phyloP scores from a whole-genome alignment of 2,797 vertebrate genomes.

The Lacerta bilineata region DNA sequence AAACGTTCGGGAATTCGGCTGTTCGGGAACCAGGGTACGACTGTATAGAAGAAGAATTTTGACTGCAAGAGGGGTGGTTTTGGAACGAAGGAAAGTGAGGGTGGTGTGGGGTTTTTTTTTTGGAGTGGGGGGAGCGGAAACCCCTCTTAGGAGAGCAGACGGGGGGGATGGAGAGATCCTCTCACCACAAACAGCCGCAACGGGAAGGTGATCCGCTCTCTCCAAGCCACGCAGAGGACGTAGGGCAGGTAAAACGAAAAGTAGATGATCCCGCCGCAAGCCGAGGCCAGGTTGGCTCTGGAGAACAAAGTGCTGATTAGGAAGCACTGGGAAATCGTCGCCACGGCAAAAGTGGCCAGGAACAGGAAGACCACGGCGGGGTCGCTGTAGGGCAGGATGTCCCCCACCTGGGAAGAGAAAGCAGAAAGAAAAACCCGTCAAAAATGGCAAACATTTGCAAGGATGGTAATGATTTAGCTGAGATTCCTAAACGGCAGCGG shows the following conservation, averaged over 20 bases:
- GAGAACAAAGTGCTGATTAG: conserved; percentile 92
- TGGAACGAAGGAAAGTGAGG: accelerated
- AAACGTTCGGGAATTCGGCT: no score
- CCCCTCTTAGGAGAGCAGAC: neutral
- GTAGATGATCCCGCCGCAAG: conserved; percentile 90
- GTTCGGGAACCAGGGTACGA: no score
- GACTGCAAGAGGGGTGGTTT: no score
- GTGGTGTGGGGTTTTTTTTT: no score
- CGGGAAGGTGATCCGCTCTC: conserved; percentile 82
- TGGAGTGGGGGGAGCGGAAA: neutral
- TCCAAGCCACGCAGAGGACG: conserved; percentile 90
- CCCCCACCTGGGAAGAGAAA: conserved; percentile 80
- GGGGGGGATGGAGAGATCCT: accelerated
- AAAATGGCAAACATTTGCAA: neutral
- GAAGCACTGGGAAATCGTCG: conserved; percentile 93
- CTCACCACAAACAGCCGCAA: conserved; percentile 85
- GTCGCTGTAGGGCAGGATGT: conserved; percentile 92
- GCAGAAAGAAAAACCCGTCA: neutral
- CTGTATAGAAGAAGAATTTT: no score
- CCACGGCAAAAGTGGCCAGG: conserved; percentile 87
- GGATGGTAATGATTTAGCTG: no score
- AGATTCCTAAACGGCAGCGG: no score
- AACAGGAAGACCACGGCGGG: conserved; percentile 88
- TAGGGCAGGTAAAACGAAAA: conserved; percentile 92
- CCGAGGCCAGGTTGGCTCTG: conserved; percentile 89